Conservation (phyloP, 2,797 vertebrate genomes). For the Morus bassanus region DNA sequence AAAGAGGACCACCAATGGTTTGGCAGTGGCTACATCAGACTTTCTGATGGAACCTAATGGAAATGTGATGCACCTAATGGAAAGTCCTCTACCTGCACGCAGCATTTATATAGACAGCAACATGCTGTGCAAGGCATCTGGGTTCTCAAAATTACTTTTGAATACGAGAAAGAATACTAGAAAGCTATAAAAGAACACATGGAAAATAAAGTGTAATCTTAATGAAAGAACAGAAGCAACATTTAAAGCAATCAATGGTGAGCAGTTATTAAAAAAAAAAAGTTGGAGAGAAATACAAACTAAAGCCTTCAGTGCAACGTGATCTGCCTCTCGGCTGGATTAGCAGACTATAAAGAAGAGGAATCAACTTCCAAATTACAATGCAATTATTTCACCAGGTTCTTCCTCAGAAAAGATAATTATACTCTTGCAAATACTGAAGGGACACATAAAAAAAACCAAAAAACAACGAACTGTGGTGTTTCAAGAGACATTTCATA, state of each 20-base stretch:
- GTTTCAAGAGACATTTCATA: background rate
- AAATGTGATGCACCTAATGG: rapidly evolving
- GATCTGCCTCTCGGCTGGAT: background rate
- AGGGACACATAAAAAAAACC: background rate
- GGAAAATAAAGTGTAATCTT: background rate
- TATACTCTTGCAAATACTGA: background rate
- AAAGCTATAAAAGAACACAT: background rate
- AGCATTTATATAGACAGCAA: background rate
- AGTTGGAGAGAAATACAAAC: background rate
- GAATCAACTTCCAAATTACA: background rate
- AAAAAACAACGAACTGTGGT: background rate
- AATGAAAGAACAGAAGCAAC: background rate
- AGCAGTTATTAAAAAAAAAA: background rate
- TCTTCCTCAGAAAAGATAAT: constrained; percentile 6
- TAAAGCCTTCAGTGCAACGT: background rate
- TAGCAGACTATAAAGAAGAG: background rate
- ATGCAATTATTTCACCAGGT: constrained; percentile 9
- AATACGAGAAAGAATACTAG: background rate
- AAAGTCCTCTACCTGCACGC: background rate
- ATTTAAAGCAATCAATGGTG: background rate
- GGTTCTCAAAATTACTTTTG: background rate
- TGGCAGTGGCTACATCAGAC: background rate
- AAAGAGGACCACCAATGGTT: background rate
- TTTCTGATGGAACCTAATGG: background rate
- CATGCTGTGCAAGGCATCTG: background rate